Conservation (phyloP, 2,888 invertebrate genomes). For the Clanis bilineata region DNA sequence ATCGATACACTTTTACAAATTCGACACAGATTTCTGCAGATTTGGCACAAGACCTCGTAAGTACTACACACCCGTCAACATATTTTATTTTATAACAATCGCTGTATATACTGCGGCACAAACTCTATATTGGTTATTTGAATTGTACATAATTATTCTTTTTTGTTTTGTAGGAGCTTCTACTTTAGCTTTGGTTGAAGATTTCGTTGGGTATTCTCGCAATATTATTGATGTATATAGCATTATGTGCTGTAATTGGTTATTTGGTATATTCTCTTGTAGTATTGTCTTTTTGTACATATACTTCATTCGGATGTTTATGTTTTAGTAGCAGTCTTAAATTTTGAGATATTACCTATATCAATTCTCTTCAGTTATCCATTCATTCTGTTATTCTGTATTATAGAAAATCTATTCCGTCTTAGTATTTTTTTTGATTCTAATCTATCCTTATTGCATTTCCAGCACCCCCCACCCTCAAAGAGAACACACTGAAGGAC, state of each 20-base stretch:
- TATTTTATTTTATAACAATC: constrained; percentile 44
- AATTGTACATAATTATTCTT: constrained; percentile 47
- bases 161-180: constrained; percentile 46
- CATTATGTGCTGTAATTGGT: not conserved
- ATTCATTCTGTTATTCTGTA: not conserved
- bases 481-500: constrained; percentile 88
- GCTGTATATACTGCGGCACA: constrained; percentile 68
- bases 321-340: not conserved
- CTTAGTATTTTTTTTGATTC: not conserved
- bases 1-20: constrained; percentile 35
- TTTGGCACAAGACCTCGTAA: constrained; percentile 9
- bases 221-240: constrained; percentile 20
- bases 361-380: not conserved
- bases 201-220: constrained; percentile 20
- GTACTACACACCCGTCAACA: constrained; percentile 10
- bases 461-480: constrained; percentile 87
- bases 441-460: not conserved
- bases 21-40: constrained; percentile 25
- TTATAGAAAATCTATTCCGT: not conserved
- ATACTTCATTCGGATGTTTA: not conserved
- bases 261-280: not conserved
- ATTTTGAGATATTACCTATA: not conserved
- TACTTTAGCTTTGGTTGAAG: constrained; percentile 37
- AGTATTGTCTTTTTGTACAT: not conserved
- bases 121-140: constrained; percentile 35